Conservation (phyloP, 2,888 invertebrate species). For the Scaptomyza tumidula region DNA sequence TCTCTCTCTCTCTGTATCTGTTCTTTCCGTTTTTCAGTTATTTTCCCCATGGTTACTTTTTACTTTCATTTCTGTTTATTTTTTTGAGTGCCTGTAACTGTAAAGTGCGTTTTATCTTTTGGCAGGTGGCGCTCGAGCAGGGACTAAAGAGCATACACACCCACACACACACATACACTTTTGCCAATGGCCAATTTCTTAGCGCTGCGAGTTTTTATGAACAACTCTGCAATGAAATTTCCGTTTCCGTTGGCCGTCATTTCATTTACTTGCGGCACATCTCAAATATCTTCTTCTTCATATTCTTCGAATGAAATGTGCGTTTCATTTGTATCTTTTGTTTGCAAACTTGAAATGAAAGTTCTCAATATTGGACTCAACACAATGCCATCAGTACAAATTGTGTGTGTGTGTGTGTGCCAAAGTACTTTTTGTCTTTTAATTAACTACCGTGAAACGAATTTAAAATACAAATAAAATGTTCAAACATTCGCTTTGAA, state of each 20-base stretch:
- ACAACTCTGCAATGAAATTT: conserved; percentile 62
- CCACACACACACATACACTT: conserved; percentile 9
- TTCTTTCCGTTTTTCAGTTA: conserved; percentile 18
- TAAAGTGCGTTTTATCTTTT: conserved; percentile 73
- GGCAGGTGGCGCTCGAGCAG: conserved; percentile 41
- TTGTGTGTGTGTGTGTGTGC: too few relatives aligned
- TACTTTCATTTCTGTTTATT: background rate
- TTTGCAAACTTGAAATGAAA: background rate
- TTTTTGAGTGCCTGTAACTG: conserved; percentile 34
- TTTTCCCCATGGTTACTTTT: background rate
- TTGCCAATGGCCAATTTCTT: conserved; percentile 62
- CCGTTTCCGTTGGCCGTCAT: conserved; percentile 61
- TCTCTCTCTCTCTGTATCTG: background rate
- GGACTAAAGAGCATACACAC: background rate
- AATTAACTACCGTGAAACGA: too few relatives aligned
- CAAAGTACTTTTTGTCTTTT: background rate
- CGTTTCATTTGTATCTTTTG: conserved; percentile 8
- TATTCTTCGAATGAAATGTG: conserved; percentile 5
- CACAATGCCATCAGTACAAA: background rate
- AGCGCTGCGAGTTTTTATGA: conserved; percentile 55
- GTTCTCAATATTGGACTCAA: background rate
- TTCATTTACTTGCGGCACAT: conserved; percentile 48
- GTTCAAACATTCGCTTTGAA: too few relatives aligned
- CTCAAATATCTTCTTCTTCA: conserved; percentile 2
- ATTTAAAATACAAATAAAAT: too few relatives aligned